Percentiles rank a stretch among this genome's conserved stretches.
These are phyloP conservation scores for Acanthosepion pharaonis DNA, from an alignment of 2,888 invertebrate species.

Conservation along the genomic window DNA sequence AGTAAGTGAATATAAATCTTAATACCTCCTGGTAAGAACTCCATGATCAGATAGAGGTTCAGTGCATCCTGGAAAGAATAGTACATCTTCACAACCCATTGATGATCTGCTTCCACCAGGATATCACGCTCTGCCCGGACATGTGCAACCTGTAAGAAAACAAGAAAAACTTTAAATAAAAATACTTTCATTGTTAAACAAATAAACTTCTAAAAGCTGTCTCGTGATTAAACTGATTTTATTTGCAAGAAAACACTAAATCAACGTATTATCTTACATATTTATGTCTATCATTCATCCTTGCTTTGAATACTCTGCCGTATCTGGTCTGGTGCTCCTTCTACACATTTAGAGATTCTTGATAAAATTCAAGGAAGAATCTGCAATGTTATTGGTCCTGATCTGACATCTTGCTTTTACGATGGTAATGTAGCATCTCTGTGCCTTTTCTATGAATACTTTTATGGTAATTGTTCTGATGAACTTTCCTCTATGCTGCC, in stretches of 20 bases:
- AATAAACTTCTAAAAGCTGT: not conserved
- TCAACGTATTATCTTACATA: not conserved
- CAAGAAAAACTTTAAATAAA: not conserved
- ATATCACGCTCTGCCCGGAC: slow-evolving; percentile 98
- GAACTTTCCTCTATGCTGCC: too few species aligned
- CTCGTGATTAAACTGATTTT: not conserved
- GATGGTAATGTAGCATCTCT: too few species aligned
- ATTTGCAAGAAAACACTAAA: not conserved
- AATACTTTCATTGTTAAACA: too few species aligned
- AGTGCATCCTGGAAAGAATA: slow-evolving; percentile 98
- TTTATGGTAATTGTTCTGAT: too few species aligned
- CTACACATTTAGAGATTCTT: too few species aligned
- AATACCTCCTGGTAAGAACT: slow-evolving; percentile 96
- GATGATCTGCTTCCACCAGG: slow-evolving; percentile 98
- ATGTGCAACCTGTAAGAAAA: slow-evolving; percentile 83
- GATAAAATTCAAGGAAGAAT: too few species aligned
- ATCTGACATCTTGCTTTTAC: too few species aligned
- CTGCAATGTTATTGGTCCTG: too few species aligned
- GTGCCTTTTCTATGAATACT: too few species aligned
- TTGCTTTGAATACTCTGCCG: too few species aligned
- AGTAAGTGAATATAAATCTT: not conserved
- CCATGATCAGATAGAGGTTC: slow-evolving; percentile 99
- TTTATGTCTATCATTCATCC: too few species aligned
- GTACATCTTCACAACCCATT: slow-evolving; percentile 99
- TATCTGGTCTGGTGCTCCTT: too few species aligned